Base-by-base conservation (phyloP, 2,888 invertebrate genomes). In the Eubasilissa splendida region DNA sequence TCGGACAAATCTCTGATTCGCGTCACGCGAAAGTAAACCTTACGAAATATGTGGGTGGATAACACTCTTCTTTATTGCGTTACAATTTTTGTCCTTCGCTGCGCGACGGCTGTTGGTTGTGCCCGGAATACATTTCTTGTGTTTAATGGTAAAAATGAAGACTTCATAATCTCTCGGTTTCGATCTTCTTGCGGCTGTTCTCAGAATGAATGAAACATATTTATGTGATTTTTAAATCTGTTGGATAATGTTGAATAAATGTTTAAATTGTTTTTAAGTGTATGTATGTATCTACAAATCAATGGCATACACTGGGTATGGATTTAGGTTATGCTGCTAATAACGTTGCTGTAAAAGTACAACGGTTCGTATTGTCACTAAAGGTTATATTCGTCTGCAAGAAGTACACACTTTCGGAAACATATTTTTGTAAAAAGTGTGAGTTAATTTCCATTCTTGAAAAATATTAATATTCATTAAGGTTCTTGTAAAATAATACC, bases 111-210 rank as follows among this genome's bases (percentile, higher is more conserved):
- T 11, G 9, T 14, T 59, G 4, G 10, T 8, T 5, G 10, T 5
- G 10, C 22, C 10, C 10, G 63, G 33, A 11, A 2, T 42, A 42
- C 42, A 11, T 76, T 76, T 76, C 68, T 77, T 54, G 56, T 70
- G 52, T 74, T 65, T 79, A 63, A 53, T 56, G 59, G 58, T 80
- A 80, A 82, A 80, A 82, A 80, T 82, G 77, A 82, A 56, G 56
- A 80, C 80, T 77, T 52, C 75, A 82, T 80, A 78, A 82, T 78
- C 79, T 66, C 54, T 53, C 9, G 9, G 42, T 7, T 80, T 65
- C 80, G 68, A 82, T 82, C 82, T 73, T 59, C 54, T 58, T 58
- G 63, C 10, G 58, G 56, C 9, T 50, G 70, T 59, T 31, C 65
- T 70, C 11, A n/a, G 56, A 73, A 63, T 71, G 78, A 78, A 78